These are phyloP conservation scores for Eulemur coronatus DNA, from an alignment of 2,797 vertebrate species.

Conservation along the genomic window DNA sequence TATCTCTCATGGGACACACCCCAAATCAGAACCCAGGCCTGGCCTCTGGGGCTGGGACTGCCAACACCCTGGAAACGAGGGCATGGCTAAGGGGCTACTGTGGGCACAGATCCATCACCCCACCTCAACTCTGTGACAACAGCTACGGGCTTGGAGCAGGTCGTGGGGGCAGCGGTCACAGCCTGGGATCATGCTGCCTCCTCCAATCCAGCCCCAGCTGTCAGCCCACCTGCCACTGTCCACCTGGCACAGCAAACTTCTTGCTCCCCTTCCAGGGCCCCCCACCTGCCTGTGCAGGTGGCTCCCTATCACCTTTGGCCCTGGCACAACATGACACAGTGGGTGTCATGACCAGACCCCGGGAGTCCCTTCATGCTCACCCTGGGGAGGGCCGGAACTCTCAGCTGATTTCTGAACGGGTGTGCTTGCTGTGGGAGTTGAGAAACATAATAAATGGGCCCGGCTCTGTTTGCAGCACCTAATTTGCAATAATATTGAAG, in stretches of 20 bases:
- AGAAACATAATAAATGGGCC: conserved; percentile 87
- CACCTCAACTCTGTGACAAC: background rate
- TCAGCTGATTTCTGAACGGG: conserved; percentile 83
- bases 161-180: fast-evolving
- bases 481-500: conserved; percentile 91
- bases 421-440: conserved; percentile 82
- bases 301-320: conserved; percentile 45
- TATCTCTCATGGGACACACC: background rate
- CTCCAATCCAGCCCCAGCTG: background rate
- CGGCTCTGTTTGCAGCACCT: conserved; percentile 84
- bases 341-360: conserved; percentile 44
- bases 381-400: conserved; percentile 75
- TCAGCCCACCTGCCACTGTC: background rate
- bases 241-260: background rate
- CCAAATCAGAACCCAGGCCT: background rate
- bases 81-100: too few species aligned
- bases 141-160: background rate
- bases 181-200: background rate
- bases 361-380: conserved; percentile 58
- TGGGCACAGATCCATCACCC: background rate
- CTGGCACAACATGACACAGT: conserved; percentile 61
- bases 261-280: background rate
- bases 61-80: background rate
- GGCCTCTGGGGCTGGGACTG: too few species aligned
- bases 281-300: background rate